Conservation (phyloP, 2,113 vertebrate genomes). For the Triplophysa dalaica region DNA sequence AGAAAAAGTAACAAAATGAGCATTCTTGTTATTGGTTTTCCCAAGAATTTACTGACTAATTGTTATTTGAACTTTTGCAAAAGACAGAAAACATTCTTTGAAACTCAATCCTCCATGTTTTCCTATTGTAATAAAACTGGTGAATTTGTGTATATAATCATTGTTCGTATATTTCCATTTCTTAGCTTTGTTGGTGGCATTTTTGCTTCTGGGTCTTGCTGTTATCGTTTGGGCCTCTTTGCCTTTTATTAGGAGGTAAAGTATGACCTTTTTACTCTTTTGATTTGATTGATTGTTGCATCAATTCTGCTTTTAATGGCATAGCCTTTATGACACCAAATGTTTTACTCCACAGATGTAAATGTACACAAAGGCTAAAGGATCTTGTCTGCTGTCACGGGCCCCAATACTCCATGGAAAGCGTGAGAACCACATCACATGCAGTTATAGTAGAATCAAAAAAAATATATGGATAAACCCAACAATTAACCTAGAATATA, state of each 20-base stretch:
- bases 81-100: too few species aligned
- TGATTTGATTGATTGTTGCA: neutral
- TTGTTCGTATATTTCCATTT: conserved; percentile 29
- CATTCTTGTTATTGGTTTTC: neutral
- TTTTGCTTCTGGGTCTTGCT: conserved; percentile 60
- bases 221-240: conserved; percentile 53
- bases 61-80: too few species aligned
- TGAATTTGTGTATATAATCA: neutral
- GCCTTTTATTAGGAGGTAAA: conserved; percentile 69
- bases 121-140: too few species aligned
- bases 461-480: too few species aligned
- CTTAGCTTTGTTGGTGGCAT: conserved; percentile 69
- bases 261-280: neutral
- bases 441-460: too few species aligned
- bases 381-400: conserved; percentile 59
- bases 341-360: conserved; percentile 60
- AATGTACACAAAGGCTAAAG: conserved; percentile 56
- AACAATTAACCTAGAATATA: too few species aligned
- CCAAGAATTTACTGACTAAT: neutral
- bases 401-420: conserved; percentile 56
- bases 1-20: conserved; percentile 45
- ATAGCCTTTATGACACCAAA: neutral
- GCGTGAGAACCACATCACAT: conserved; percentile 61
- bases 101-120: too few species aligned
- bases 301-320: neutral